Evolutionary conservation across 2,888 invertebrate genomes (phyloP), one percentile per base, ranked within the genome.

Genomic region (Hemithea aestivaria): DNA sequence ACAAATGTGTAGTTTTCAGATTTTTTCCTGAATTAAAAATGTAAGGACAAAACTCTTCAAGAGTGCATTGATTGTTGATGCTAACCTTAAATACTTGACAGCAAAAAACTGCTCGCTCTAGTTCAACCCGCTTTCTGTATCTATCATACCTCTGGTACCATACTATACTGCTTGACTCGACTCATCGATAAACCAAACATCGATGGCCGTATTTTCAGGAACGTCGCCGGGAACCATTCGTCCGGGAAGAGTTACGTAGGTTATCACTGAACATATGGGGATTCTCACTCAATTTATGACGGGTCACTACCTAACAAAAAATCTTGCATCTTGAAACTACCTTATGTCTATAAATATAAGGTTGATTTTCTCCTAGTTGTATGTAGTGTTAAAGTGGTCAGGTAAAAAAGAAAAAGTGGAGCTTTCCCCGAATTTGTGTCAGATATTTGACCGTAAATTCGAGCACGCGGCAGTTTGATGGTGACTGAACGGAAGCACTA

Each of bases 231-330:
- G 58, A 49, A 40, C 58, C 63, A 67, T 71, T 41, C 66, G 57
- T 64, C 58, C 48, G 35, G 41, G 47, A 58, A 72, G 73, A 73
- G 72, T 72, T 66, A 73, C 65, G 59, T 37, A 56, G 68, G 75
- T 66, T 67, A 73, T 71, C 66, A 58, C 58, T 38, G 46, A 72
- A 77, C 71, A 61, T 71, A 76, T 75, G 66, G 68, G 51, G 62
- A 64, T 61, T 59, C 56, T 45, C 42, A 47, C 43, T 45, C 55
- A 64, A 77, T 77, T 77, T 76, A 77, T 74, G 66, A 66, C 58
- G 57, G 70, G 62, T 62, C 66, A 62, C 56, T 59, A 48, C 51
- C 29, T 43, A 37, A 50, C 45, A 51, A 38, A 29, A 34, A 10
- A 38, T 36, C 27, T 22, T 10, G 12, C 35, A 22, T 7, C 3